A percentile compares a stretch with the other conserved stretches of the same genome.
Conservation (phyloP, 2,888 invertebrate genomes). For the Agapostemon virescens region DNA sequence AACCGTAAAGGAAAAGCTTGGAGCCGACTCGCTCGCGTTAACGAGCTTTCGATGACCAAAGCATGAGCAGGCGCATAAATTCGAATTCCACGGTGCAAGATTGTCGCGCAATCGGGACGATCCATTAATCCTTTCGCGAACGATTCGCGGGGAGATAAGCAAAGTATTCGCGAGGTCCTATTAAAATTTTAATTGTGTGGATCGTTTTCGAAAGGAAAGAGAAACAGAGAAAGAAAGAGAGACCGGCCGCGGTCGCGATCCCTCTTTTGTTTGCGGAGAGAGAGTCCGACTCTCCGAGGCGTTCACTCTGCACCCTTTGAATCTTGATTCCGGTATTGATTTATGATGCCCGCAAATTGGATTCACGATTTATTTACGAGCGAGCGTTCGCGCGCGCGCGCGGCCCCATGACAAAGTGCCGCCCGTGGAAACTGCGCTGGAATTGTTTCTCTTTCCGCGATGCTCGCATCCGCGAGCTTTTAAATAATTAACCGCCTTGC, state of each 20-base stretch:
- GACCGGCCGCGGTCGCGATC: constrained; percentile 11
- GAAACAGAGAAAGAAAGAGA: background rate
- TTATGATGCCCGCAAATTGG: constrained; percentile 66
- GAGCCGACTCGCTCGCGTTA: background rate
- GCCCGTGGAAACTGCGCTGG: constrained; percentile 41
- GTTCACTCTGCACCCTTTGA: constrained; percentile 56
- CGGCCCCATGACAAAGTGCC: constrained; percentile 48
- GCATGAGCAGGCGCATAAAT: background rate
- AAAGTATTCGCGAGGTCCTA: constrained; percentile 4
- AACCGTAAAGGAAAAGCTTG: background rate
- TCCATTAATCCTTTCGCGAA: background rate
- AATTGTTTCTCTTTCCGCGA: constrained; percentile 47
- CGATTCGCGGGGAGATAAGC: background rate
- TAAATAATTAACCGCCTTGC: constrained; percentile 33
- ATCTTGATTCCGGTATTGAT: constrained; percentile 74
- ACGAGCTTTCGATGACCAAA: background rate
- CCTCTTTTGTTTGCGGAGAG: constrained; percentile 45
- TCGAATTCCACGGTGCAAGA: background rate
- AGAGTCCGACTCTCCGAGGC: constrained; percentile 38
- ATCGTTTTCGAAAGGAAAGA: constrained; percentile 3
- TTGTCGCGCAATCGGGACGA: background rate
- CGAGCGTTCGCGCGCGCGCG: constrained; percentile 27
- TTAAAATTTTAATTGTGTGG: constrained; percentile 26
- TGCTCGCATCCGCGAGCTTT: constrained; percentile 12
- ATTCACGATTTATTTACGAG: constrained; percentile 62